Base-by-base conservation (phyloP, 2,888 invertebrate genomes). In the Ametastegia equiseti region DNA sequence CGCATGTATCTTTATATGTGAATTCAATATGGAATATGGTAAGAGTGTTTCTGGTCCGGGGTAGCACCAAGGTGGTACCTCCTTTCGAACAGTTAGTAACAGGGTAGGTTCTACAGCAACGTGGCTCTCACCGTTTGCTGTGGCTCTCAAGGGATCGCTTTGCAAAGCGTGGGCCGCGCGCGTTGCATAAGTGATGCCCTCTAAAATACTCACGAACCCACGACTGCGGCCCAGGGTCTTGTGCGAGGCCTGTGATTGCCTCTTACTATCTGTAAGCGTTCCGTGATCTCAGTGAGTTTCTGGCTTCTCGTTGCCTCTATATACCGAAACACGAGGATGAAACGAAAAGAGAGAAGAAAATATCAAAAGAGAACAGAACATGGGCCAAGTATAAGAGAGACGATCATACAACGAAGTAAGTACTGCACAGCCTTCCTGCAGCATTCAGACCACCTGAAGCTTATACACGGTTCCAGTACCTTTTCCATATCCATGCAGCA, bases 121-220 rank as follows among this genome's bases (percentile, higher is more conserved):
- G 60, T 42, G 27, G 27, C 63, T 78, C 63, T 78, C 60, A 78
- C 78, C 57, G 78, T 63, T 78, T 78, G 78, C 23, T 60, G 78
- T 78, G 63, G 80, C 87, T 88, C 90, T 89, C 90, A 83, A 84
- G 90, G 89, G 90, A 89, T 87, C 89, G 87, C 89, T 90, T 90
- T 89, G 89, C 87, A 87, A 89, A 89, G 84, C 87, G 86, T 85
- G 86, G 86, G 86, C 87, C 63, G 57, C 86, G 84, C 87, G 86
- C 85, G 89, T 88, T 90, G 90, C 89, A 90, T 90, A 90, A 90
- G 88, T 90, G 89, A 89, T 90, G 88, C 86, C 87, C 84, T 88
- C 85, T 88, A 87, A 89, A 89, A 88, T 87, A 85, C 86, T 85
- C 87, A 85, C 86, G 88, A 85, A 84, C 84, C 85, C 82, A 83